A percentile compares a stretch with the other conserved stretches of the same genome.
Evolutionary conservation across 2,888 invertebrate species (phyloP).

Genomic region (Dryococelus australis): DNA sequence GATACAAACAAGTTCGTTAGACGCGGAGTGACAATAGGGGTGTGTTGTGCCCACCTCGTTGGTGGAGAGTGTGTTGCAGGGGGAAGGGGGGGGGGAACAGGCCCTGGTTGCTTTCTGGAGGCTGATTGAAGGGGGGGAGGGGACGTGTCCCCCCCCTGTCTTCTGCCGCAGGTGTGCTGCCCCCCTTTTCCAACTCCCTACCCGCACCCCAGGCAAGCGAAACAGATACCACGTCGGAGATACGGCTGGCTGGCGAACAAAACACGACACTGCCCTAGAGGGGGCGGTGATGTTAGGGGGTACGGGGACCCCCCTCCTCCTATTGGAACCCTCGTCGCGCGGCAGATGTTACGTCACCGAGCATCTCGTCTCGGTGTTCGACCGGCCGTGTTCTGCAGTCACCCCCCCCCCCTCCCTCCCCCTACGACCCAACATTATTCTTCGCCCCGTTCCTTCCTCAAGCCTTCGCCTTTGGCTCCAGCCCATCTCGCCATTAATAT

Average conservation of each 20-base stretch:
- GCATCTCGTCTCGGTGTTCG: background rate
- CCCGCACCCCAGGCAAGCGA: background rate
- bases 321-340: background rate
- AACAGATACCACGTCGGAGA: background rate
- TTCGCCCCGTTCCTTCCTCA: no score
- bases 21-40: background rate
- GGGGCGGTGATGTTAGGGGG: background rate
- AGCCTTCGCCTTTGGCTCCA: background rate
- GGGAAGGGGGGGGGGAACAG: no score
- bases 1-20: constrained; percentile 16
- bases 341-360: constrained; percentile 3
- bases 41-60: background rate
- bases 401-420: background rate
- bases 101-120: no score
- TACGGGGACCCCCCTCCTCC: background rate
- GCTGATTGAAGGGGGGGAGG: background rate
- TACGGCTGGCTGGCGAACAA: constrained; percentile 1
- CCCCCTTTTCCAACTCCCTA: background rate
- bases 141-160: background rate
- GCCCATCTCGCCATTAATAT: constrained; percentile 22
- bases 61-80: no score
- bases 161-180: background rate
- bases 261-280: background rate
- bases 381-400: background rate
- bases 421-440: no score